Percentiles rank a stretch among this genome's conserved stretches.
phyloP scores from a whole-genome alignment of 2,797 vertebrate genomes.

The Masticophis lateralis region DNA sequence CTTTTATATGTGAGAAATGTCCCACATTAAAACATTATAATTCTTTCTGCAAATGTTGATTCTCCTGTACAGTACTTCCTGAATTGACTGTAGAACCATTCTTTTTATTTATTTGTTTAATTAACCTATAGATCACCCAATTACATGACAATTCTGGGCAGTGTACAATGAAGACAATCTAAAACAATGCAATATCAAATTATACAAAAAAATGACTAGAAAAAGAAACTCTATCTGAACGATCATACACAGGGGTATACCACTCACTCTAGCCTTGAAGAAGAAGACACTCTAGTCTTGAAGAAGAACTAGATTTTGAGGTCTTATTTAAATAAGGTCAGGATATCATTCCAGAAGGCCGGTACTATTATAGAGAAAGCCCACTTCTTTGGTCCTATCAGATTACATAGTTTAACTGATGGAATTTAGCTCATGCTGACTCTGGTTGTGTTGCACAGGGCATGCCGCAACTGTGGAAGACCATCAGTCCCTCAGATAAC shows the following conservation, averaged over 20 bases:
- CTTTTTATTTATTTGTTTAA: not conserved
- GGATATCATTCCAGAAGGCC: not conserved
- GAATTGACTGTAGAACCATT: not conserved
- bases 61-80: not conserved
- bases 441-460: not conserved
- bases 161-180: not conserved
- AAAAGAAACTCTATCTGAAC: not conserved
- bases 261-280: not conserved
- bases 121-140: not conserved
- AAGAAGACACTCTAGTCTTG: too few species aligned
- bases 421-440: not conserved
- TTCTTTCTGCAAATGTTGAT: not conserved
- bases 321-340: not conserved
- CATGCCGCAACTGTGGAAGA: not conserved
- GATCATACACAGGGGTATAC: not conserved
- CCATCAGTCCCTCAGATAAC: not conserved
- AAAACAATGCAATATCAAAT: not conserved
- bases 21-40: not conserved
- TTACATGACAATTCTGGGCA: not conserved
- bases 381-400: not conserved
- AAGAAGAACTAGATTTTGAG: not conserved
- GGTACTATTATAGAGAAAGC: not conserved
- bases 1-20: not conserved
- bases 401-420: not conserved
- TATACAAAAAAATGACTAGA: not conserved